Base-by-base conservation (phyloP, 2,888 invertebrate genomes). In the Deroplatys truncata region DNA sequence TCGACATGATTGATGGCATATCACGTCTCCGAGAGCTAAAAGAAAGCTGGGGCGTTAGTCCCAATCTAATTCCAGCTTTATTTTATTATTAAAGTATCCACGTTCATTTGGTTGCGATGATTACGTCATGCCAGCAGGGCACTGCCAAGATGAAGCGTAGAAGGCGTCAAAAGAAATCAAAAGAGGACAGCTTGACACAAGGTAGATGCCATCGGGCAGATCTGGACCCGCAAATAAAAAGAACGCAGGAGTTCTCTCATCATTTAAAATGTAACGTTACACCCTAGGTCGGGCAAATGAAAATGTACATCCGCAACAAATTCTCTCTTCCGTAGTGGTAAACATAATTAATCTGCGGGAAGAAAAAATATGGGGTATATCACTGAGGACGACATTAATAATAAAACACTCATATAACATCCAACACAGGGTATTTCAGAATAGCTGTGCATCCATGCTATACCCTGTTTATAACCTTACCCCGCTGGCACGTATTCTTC, bases 1-100 rank as follows among this genome's bases (percentile, higher is more conserved):
- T 15, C 43, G 10, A 25, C 49, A 86, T 90, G 90, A 90, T 90
- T 89, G 90, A 90, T 90, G 90, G 90, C 89, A 88, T 88, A 89
- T 84, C 43, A 90, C 82, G 72, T 72, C 35, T 25, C 25, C 87
- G 84, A 25, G 84, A 28, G 86, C 82, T 25, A 72, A 85, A n/a
- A 85, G 35, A 85, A 85, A 85, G 31, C 85, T 28, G 35, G 31
- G 35, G 35, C 35, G 35, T 31, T 31, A 43, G 43, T 43, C 85
- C 31, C 56, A 72, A 72, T 72, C 56, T 72, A 72, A 72, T 72
- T 72, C 56, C 56, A 72, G 56, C 56, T 72, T 72, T 72, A 72
- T 72, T 72, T 72, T 72, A 72, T 72, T 72, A 72, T 72, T 72
- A 72, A 72, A 72, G 20, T 20, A 25, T 43, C 43, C 13, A 72